Evolutionary conservation across 1,140 invertebrate species (phyloP).

Genomic region (Octopus sinensis): DNA sequence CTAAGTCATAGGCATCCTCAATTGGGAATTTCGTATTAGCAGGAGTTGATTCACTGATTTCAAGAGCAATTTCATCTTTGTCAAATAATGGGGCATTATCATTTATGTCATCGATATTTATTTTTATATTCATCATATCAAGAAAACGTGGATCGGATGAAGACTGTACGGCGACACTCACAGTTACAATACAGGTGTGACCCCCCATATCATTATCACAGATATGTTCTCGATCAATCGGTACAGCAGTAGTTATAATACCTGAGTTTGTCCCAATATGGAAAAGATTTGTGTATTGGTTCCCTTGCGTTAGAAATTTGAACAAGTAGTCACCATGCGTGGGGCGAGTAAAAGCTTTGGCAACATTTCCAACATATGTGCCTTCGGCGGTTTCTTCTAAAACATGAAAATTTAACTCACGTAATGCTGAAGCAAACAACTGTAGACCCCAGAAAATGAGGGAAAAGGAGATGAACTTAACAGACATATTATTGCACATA

Average conservation of each 20-base stretch:
- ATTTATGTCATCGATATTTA: constrained; percentile 74
- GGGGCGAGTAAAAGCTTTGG: background rate
- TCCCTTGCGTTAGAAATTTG: constrained; percentile 37
- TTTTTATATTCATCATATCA: constrained; percentile 40
- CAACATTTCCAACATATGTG: constrained; percentile 6
- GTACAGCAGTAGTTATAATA: constrained; percentile 28
- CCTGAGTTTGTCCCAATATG: constrained; percentile 34
- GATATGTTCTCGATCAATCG: constrained; percentile 42
- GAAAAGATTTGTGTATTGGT: constrained; percentile 58
- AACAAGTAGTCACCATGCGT: constrained; percentile 18
- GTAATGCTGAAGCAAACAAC: background rate
- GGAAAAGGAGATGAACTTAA: background rate
- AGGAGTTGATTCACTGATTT: constrained; percentile 55
- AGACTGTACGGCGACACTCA: constrained; percentile 42
- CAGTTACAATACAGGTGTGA: constrained; percentile 31
- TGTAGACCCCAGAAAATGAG: background rate
- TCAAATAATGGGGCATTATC: constrained; percentile 86
- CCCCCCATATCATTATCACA: constrained; percentile 27
- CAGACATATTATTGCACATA: background rate
- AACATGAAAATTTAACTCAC: background rate
- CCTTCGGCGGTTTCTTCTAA: background rate
- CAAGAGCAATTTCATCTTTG: constrained; percentile 30
- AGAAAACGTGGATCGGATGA: constrained; percentile 27
- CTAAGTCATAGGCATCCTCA: constrained; percentile 42
- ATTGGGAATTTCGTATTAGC: constrained; percentile 69